Base-by-base conservation (phyloP, 2,888 invertebrate species). In the Leptopilina drosophilae region DNA sequence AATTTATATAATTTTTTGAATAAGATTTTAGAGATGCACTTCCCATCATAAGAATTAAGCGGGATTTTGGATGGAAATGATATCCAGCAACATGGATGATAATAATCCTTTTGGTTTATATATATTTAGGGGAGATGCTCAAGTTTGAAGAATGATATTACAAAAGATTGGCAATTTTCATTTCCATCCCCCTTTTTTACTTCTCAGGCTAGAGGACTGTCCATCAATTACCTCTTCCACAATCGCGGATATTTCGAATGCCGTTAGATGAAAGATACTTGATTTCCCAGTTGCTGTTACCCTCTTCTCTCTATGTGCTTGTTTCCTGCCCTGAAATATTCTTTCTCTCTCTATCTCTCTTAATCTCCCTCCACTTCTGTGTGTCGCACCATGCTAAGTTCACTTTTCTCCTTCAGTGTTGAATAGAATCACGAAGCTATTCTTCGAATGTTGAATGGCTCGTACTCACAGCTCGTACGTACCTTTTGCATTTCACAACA, bases 181-280 rank as follows among this genome's bases (percentile, higher is more conserved):
- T 84, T 80, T 80, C 40, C 40, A n/a, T 12, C 67, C 65, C 64
- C 78, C 78, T 66, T 77, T 81, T 73, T 42, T 42, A 76, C 64
- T 75, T 64, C 56, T 76, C 42, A 64, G 80, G 67, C 85, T 20
- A 20, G 20, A 80, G 84, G 77, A 85, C 87, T 88, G 87, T 89
- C 88, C 90, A 88, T 90, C 90, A 91, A 91, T 91, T 91, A 90
- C 86, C 82, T 82, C 86, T 89, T 90, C 89, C 89, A 88, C 89
- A 90, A 91, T 90, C 88, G 88, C 86, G 89, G 87, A 83, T 84
- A 83, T 80, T 84, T 81, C 81, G 81, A 83, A 84, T 85, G 83
- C 86, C 87, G 87, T 87, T 87, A 88, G 89, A 90, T 89, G 86
- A 82, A 80, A 90, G 88, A 89, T 89, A 88, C 87, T 88, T 86